Base-by-base conservation (phyloP, 2,797 vertebrate species). In the Scolopax bukidnonensis region DNA sequence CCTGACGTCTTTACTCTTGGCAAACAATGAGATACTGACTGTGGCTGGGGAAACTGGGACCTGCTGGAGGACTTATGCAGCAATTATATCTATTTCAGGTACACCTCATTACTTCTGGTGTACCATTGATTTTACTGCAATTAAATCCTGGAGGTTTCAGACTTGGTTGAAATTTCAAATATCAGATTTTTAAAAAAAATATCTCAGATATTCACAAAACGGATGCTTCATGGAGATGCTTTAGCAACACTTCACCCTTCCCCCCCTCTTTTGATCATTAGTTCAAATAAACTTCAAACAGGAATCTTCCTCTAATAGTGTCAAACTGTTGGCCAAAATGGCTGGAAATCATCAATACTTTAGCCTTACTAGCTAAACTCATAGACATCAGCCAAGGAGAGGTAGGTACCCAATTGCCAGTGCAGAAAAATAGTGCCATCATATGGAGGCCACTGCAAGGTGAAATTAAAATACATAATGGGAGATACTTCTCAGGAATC, bases 21-120 rank as follows among this genome's bases (percentile, higher is more conserved):
- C 94, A 97, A 96, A 97, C 96, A 96, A 84, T 47, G 43, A 97
- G 79, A 80, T 95, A 78, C 91, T 89, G 86, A 76, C 48, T 84
- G 82, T 93, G 82, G 43, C 79, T 94, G 77, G 36, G 79, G 83
- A 83, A 87, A 92, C 61, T 41, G 67, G 79, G 76, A 65, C 85
- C 59, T 84, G 56, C 67, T 93, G 83, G 9, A 48, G 77, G 83
- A 91, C 36, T 89, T 94, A 60, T 32, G 48, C 67, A 81, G 80
- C 91, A 96, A 65, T 97, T 97, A 94, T 50, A 83, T 87, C 85
- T 90, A 70, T 43, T 43, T 95, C 88, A 90, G 68, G 80, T 69
- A 93, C 59, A 82, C 56, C 47, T 93, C 74, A 84, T 87, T 95
- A 82, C 63, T 94, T 75, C 54, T 84, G 51, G 43, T 73, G 32